These are phyloP conservation scores for Orchesella flavescens DNA, from an alignment of 2,888 invertebrate species.

Conservation along the genomic window DNA sequence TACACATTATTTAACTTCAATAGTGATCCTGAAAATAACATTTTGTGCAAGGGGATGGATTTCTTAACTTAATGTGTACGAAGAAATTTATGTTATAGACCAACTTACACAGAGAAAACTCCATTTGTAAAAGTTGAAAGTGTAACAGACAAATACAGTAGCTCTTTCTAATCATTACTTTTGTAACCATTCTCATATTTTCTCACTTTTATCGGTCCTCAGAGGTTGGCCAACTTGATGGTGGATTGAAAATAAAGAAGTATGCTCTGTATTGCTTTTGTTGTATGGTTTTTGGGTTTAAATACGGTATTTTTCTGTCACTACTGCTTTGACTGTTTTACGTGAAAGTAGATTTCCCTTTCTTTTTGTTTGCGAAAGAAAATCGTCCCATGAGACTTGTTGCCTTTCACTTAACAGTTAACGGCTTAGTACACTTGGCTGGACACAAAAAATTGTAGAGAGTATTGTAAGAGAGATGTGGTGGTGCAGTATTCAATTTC, in stretches of 20 bases:
- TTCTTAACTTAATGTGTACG: constrained; percentile 40
- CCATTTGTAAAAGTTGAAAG: constrained; percentile 70
- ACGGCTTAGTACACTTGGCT: constrained; percentile 46
- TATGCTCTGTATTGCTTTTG: constrained; percentile 21
- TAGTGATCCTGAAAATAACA: constrained; percentile 22
- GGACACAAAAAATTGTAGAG: constrained; percentile 17
- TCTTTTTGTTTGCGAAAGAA: constrained; percentile 51
- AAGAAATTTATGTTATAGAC: constrained; percentile 64
- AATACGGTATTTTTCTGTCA: constrained; percentile 52
- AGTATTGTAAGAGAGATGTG: not conserved
- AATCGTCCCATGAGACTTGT: constrained; percentile 71
- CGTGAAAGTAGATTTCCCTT: constrained; percentile 17
- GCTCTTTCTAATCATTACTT: constrained; percentile 72
- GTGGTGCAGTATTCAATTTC: constrained; percentile 54
- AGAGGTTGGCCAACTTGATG: constrained; percentile 57
- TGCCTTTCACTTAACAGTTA: constrained; percentile 72
- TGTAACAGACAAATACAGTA: not conserved
- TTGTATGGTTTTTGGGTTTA: constrained; percentile 33
- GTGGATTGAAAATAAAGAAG: not conserved
- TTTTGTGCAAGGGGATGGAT: constrained; percentile 30
- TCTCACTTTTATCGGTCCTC: constrained; percentile 72
- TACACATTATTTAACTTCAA: not conserved
- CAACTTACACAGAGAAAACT: constrained; percentile 72
- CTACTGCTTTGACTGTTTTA: constrained; percentile 34
- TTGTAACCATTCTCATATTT: constrained; percentile 68